Conservation (phyloP, 2,888 invertebrate species). For the Eudemis profundana region DNA sequence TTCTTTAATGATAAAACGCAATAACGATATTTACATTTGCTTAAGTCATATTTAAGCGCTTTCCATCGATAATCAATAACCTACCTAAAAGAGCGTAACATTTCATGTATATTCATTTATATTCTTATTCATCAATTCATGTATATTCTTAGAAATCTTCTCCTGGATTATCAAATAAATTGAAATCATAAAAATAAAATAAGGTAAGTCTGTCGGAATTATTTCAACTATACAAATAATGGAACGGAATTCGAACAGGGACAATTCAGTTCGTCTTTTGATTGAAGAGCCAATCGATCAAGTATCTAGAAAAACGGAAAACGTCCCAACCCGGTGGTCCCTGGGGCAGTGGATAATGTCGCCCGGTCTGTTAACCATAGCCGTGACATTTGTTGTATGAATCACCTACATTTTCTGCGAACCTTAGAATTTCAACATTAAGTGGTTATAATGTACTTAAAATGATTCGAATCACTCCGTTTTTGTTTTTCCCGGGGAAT, state of each 20-base stretch:
- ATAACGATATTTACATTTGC: no score
- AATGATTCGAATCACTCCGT: no score
- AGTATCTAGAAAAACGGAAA: slow-evolving; percentile 27
- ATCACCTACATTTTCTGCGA: slow-evolving; percentile 14
- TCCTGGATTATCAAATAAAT: no score
- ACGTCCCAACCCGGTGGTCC: slow-evolving; percentile 6
- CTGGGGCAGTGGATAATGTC: slow-evolving; percentile 20
- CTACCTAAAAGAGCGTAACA: no score
- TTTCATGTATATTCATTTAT: no score
- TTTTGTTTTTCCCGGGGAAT: no score
- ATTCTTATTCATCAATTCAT: no score
- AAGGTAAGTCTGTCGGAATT: not conserved
- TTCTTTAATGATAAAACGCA: no score
- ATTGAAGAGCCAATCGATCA: slow-evolving; percentile 30
- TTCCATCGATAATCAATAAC: no score
- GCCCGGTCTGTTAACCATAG: slow-evolving; percentile 31
- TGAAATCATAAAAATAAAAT: not conserved
- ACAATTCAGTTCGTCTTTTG: slow-evolving; percentile 13
- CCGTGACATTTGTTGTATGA: slow-evolving; percentile 28
- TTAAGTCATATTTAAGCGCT: no score
- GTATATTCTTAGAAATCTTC: no score
- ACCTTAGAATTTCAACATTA: slow-evolving; percentile 1
- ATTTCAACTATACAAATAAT: not conserved
- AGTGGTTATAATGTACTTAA: not conserved
- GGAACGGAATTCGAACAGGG: slow-evolving; percentile 7